Conservation (phyloP, 1,140 invertebrate genomes). For the Lordiphosa collinella region DNA sequence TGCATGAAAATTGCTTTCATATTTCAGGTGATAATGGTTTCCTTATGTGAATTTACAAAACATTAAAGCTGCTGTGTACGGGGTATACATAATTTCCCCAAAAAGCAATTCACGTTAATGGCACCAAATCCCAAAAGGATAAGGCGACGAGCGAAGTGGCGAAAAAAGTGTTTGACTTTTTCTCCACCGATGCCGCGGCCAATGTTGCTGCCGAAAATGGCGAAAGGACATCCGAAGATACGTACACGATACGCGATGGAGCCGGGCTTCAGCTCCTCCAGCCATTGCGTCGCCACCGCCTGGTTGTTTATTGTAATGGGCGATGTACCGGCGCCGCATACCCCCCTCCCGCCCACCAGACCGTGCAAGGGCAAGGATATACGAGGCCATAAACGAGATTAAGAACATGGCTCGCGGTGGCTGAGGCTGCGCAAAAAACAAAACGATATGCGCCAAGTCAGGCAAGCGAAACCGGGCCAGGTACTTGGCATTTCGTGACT, state of each 20-base stretch:
- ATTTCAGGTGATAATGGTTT: slow-evolving; percentile 79
- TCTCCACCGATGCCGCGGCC: slow-evolving; percentile 25
- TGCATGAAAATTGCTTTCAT: slow-evolving; percentile 79
- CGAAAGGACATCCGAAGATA: slow-evolving; percentile 73
- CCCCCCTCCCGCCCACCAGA: slow-evolving; percentile 14
- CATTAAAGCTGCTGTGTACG: slow-evolving; percentile 69
- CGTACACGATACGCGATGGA: slow-evolving; percentile 55
- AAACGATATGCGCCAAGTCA: slow-evolving; percentile 33
- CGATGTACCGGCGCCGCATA: slow-evolving; percentile 53
- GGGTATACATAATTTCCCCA: slow-evolving; percentile 73
- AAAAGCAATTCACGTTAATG: slow-evolving; percentile 79
- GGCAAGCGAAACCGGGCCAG: slow-evolving; percentile 42
- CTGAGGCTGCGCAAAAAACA: slow-evolving; percentile 54
- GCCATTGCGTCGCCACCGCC: slow-evolving; percentile 41
- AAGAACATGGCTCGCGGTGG: slow-evolving; percentile 51
- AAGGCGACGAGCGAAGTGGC: slow-evolving; percentile 40
- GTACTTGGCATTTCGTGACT: slow-evolving; percentile 36
- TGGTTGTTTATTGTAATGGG: slow-evolving; percentile 73
- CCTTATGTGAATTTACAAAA: slow-evolving; percentile 79
- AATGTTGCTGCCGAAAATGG: slow-evolving; percentile 43
- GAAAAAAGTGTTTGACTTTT: slow-evolving; percentile 44
- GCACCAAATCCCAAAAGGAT: slow-evolving; percentile 74
- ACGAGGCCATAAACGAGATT: slow-evolving; percentile 72
- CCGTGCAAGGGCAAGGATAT: slow-evolving; percentile 45
- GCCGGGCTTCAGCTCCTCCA: slow-evolving; percentile 11